Conservation (phyloP, 2,113 vertebrate genomes). For the Cyphotilapia sp. region DNA sequence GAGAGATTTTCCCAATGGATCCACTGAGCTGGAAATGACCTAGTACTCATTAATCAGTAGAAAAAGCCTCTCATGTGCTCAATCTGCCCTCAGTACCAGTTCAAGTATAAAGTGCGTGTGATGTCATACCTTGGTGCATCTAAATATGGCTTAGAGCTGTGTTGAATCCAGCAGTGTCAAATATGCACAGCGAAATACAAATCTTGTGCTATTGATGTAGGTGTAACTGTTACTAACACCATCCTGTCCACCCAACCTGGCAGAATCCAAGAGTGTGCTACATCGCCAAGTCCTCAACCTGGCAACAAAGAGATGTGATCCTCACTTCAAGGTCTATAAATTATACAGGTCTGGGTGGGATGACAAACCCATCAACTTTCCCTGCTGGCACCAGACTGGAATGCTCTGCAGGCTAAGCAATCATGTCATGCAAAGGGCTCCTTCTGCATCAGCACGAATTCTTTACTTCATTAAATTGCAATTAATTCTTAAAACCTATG, state of each 20-base stretch:
- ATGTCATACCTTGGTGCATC: constrained; percentile 19
- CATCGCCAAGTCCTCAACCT: constrained; percentile 33
- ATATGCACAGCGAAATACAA: constrained; percentile 67
- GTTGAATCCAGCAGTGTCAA: constrained; percentile 60
- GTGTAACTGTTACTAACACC: constrained; percentile 22
- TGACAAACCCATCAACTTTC: not conserved
- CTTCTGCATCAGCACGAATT: not conserved
- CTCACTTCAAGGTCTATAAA: constrained; percentile 40
- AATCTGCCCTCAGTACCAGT: not conserved
- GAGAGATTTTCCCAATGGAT: not conserved
- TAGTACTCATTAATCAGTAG: not conserved
- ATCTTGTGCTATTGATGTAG: constrained; percentile 31
- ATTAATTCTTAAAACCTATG: not conserved
- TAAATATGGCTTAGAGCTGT: constrained; percentile 38
- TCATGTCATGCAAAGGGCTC: not conserved
- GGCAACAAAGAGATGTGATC: constrained; percentile 61
- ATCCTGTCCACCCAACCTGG: constrained; percentile 44
- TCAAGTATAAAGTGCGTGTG: not conserved
- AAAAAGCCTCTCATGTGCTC: not conserved
- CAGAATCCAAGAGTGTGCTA: constrained; percentile 36
- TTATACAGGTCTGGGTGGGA: constrained; percentile 31
- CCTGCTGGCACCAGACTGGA: not conserved
- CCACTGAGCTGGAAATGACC: not conserved
- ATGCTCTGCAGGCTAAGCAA: not conserved
- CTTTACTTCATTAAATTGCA: not conserved